Evolutionary conservation across 2,888 invertebrate genomes (phyloP), one percentile per base, ranked within the genome.

Genomic region (Rhyacophila evoluta): DNA sequence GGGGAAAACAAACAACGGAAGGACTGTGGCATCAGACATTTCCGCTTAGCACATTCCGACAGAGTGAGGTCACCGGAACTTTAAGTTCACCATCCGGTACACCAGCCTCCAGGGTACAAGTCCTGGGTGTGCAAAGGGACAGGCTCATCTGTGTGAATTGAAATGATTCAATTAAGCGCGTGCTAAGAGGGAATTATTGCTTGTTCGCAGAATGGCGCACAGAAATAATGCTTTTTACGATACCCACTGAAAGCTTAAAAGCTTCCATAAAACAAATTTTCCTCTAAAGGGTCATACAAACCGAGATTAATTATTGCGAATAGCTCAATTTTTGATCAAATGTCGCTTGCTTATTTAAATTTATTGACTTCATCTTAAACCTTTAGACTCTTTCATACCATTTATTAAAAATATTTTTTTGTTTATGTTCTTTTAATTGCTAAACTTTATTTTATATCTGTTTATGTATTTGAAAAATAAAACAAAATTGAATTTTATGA

Each of bases 141-240:
- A 33, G 69, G 25, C 27, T 28, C 69, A 69, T 69, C 69, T 69
- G 69, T 33, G 29, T 33, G 37, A 72, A 55, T 78, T 69, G 70
- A 38, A 78, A 78, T 78, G 74, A 78, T 78, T 78, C 78, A 78
- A 78, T 78, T 78, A 78, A 74, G 78, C 6, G 69, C 38, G 74
- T 70, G 74, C 39, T 74, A 78, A 78, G 74, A 70, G 78, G 78
- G 74, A 78, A 78, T 55, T 78, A 78, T 78, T 74, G 74, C 74
- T 38, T 41, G 55, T 27, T 55, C 55, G 29, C 70, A 39, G 28
- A 36, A 37, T 36, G 37, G 11, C 72, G 11, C 74, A 19, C 74
- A 74, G 25, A 78, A 36, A 72, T 78, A 74, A 70, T 33, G 74
- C 38, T 41, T 73, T 15, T 36, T 33, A 33, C 69, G 29, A 69